Conservation (phyloP, 2,888 invertebrate species). For the Bursaphelenchus okinawaensis region DNA sequence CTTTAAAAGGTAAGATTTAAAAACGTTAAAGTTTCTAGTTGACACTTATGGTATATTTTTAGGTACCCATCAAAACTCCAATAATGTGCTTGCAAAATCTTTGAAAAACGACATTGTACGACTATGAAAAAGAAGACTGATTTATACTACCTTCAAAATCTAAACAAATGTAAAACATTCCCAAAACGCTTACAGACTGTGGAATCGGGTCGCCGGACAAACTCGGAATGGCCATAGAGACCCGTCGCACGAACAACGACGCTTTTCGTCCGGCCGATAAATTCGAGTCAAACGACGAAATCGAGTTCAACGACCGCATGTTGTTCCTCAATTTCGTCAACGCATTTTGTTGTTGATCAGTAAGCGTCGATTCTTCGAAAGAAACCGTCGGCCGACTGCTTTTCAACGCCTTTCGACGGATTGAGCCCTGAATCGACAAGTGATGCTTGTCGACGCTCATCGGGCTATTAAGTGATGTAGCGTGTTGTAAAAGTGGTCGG, state of each 20-base stretch:
- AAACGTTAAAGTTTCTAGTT: no score
- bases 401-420: not conserved
- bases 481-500: not conserved
- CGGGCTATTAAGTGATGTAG: no score
- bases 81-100: no score
- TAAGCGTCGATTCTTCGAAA: not conserved
- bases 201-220: constrained; percentile 48
- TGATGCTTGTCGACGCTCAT: no score
- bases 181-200: constrained; percentile 25
- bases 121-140: no score
- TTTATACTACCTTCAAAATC: no score
- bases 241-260: constrained; percentile 42
- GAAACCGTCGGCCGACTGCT: not conserved
- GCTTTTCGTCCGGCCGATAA: not conserved
- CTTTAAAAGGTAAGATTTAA: no score
- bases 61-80: no score
- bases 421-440: not conserved
- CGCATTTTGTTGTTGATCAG: not conserved
- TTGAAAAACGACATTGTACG: no score
- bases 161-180: no score
- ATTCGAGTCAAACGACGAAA: not conserved
- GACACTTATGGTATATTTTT: no score
- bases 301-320: not conserved
- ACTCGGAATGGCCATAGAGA: constrained; percentile 54
- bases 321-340: not conserved